Evolutionary conservation across 2,797 vertebrate species (phyloP).

Genomic region (Anabacerthia variegaticeps): DNA sequence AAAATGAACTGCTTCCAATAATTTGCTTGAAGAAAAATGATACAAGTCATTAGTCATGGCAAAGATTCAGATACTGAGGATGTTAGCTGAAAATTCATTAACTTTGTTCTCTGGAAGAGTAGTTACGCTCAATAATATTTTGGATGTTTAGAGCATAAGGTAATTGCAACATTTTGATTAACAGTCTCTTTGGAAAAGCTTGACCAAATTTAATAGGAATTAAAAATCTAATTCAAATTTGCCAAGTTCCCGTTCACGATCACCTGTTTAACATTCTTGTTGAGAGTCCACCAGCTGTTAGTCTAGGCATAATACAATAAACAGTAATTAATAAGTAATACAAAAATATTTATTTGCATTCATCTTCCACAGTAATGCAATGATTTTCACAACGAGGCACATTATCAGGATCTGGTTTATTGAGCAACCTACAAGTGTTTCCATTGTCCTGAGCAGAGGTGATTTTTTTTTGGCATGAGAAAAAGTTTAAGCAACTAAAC

Average conservation of each 20-base stretch:
- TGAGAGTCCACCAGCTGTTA: background rate
- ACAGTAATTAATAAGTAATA: background rate
- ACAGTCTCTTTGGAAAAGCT: background rate
- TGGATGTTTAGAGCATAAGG: background rate
- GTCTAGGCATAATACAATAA: background rate
- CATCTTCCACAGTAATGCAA: background rate
- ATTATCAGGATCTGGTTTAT: background rate
- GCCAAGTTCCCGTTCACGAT: background rate
- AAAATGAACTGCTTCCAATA: slow-evolving; percentile 9
- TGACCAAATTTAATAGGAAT: background rate
- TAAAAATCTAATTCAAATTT: background rate
- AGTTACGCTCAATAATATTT: background rate
- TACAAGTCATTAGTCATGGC: slow-evolving; percentile 3
- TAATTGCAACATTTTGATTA: background rate
- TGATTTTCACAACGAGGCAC: background rate
- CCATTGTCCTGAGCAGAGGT: background rate
- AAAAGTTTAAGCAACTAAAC: background rate
- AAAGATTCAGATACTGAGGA: background rate
- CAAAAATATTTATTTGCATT: background rate
- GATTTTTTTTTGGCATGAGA: background rate
- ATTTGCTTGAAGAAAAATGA: slow-evolving; percentile 22
- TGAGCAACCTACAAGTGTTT: background rate
- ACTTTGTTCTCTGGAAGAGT: background rate
- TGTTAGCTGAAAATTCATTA: background rate
- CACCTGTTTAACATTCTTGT: background rate